Base-by-base conservation (phyloP, 92 coral and sea anemone species). In the Parazoanthus darwini region DNA sequence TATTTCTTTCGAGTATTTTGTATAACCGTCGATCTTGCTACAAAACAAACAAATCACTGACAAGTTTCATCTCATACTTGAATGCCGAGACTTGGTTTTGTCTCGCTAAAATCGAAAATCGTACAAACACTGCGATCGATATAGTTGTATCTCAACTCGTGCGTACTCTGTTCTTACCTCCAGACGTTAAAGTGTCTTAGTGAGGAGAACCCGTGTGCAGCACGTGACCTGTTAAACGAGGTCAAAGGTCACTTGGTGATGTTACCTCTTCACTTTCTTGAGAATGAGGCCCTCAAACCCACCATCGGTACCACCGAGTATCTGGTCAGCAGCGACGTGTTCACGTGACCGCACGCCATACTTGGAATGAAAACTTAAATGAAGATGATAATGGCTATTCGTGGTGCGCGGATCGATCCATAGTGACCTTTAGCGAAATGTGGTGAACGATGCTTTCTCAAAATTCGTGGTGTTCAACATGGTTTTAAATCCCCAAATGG, bases 241-340 rank as follows among this genome's bases (percentile, higher is more conserved):
- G 89, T 96, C 89, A 93, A 91, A 92, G 99, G 99, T 73, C 96
- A 96, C 91, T 91, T 96, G 42, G 99, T 96, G 16, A 72, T 76
- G 73, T 88, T 93, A 3, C 99, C 99, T 9, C 93, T 96, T 23
- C 94, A 90, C 67, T 96, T 96, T 86, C 83, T 96, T 88, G 98
- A 96, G 74, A 86, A 85, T 48, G 95, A 95, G 68, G 92, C 92
- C 90, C 94, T 96, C 75, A 92, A 96, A 85, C 99, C 99, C 18
- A 92, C 98, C n/a, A 88, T 94, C 63, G 98, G 96, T 1, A 91
- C 94, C 29, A 91, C 95, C 26, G 99, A 96, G 74, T 93, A 90
- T 70, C 86, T 96, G 11, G 92, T 96, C 7, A 90, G 96, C 29
- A 51, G 39, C 20, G 94, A 91, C 7, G 94, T 96, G 22, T 96